phyloP scores from a whole-genome alignment of 30 jellyfish, hydroid and myxozoan species.

The Rhopilema esculentum region DNA sequence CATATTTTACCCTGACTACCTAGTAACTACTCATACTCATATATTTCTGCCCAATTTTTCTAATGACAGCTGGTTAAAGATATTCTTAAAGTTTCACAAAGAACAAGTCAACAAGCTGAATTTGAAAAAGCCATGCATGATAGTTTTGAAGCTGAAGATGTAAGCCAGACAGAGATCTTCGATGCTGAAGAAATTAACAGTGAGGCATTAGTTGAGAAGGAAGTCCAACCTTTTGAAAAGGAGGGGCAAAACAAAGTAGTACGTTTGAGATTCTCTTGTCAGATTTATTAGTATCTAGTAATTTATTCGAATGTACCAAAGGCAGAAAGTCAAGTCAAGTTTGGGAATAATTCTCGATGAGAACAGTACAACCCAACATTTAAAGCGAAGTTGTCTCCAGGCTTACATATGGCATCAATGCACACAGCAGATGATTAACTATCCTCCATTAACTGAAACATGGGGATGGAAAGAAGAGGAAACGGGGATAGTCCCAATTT shows the following conservation, averaged over 20 bases:
- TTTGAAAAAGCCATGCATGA: background rate
- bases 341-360: too few relatives aligned
- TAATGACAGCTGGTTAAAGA: background rate
- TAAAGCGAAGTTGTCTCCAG: too few relatives aligned
- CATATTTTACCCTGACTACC: background rate
- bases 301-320: too few relatives aligned
- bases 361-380: too few relatives aligned
- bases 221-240: background rate
- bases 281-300: too few relatives aligned
- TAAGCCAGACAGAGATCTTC: background rate
- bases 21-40: background rate
- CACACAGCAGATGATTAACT: too few relatives aligned
- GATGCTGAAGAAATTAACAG: background rate
- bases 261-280: background rate
- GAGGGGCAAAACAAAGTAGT: background rate
- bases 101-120: background rate
- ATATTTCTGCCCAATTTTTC: background rate
- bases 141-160: background rate
- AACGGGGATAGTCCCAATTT: too few relatives aligned
- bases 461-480: too few relatives aligned
- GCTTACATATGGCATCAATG: too few relatives aligned
- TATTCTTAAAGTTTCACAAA: background rate
- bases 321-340: too few relatives aligned
- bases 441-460: too few relatives aligned
- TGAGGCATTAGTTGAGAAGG: background rate